phyloP scores from a whole-genome alignment of 2,797 vertebrate genomes.

The Gambelia wislizenii region DNA sequence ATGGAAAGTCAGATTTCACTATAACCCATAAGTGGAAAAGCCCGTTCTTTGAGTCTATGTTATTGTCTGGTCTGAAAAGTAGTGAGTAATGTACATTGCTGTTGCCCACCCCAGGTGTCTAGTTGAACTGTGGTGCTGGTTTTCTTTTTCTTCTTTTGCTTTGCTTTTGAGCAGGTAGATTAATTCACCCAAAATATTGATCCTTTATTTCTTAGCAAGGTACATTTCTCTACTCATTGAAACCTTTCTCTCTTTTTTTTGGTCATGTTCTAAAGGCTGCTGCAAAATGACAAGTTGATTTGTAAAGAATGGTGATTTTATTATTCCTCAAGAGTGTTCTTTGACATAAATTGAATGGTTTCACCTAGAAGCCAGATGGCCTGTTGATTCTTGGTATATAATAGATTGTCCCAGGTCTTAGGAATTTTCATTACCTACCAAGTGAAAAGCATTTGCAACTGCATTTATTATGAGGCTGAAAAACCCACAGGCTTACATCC shows the following conservation, averaged over 20 bases:
- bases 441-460: slow-evolving; percentile 34
- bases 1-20: slow-evolving; percentile 56
- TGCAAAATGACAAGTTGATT: slow-evolving; percentile 23
- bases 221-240: background rate
- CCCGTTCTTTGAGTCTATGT: slow-evolving; percentile 43
- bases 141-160: background rate
- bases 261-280: background rate
- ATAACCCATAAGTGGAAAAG: slow-evolving; percentile 1
- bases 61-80: slow-evolving; percentile 44
- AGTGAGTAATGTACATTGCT: slow-evolving; percentile 64
- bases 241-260: background rate
- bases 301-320: background rate
- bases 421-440: slow-evolving; percentile 30
- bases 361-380: slow-evolving; percentile 19
- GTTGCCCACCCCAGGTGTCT: slow-evolving; percentile 44
- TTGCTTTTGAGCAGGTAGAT: background rate
- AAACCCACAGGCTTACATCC: background rate
- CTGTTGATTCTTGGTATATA: slow-evolving; percentile 19
- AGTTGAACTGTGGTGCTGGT: slow-evolving; percentile 15
- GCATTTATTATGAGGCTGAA: slow-evolving; percentile 17
- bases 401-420: slow-evolving; percentile 30
- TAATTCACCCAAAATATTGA: slow-evolving; percentile 8
- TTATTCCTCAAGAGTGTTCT: background rate
- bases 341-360: background rate
- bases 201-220: slow-evolving; percentile 7